A percentile compares a stretch with the other conserved stretches of the same genome.
These are phyloP conservation scores for Melinopterus prodromus DNA, from an alignment of 2,888 invertebrate species.

Conservation along the genomic window DNA sequence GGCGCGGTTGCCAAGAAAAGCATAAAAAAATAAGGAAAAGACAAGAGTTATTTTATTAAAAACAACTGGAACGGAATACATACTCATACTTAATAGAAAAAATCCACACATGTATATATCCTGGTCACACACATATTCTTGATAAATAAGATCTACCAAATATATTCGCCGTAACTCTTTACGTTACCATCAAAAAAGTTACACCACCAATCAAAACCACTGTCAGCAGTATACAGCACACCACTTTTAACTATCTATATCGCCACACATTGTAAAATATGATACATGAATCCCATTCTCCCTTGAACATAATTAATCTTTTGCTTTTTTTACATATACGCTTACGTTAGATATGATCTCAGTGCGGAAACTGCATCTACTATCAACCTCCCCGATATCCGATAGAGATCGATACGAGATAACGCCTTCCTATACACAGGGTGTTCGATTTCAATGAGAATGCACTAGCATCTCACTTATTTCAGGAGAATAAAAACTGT, in stretches of 20 bases:
- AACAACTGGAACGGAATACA: background rate
- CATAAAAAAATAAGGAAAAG: constrained; percentile 4
- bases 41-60: background rate
- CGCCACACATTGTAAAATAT: background rate
- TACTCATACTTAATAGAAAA: background rate
- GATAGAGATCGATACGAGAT: background rate
- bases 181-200: background rate
- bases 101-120: background rate
- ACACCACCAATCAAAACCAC: background rate
- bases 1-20: background rate
- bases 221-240: constrained; percentile 4
- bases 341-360: background rate
- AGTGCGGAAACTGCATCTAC: background rate
- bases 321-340: background rate
- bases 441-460: background rate
- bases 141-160: background rate
- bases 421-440: background rate
- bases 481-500: too few species aligned
- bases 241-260: background rate
- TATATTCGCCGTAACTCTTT: background rate
- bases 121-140: background rate
- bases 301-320: background rate
- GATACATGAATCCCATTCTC: background rate
- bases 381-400: background rate
- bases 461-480: too few species aligned